Base-by-base conservation (phyloP, 2,113 vertebrate species). In the Hippocampus mohnikei region DNA sequence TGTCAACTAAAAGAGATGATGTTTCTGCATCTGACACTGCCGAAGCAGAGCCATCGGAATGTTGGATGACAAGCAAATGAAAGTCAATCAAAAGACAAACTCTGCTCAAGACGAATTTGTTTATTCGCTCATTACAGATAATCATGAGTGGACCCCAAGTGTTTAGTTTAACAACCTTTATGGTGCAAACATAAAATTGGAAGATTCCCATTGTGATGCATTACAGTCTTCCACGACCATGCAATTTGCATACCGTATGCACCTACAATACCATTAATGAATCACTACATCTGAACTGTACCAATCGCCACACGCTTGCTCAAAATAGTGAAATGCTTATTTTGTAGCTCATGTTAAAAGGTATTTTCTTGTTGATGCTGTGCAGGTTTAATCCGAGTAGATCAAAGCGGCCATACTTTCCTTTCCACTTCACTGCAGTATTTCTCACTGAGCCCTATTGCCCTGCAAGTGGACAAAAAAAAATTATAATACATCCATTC, bases 371-470 rank as follows among this genome's bases (percentile, higher is more conserved):
- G 58, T 62, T 37, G 60, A 33, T 37, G 25, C 18, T 60, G 58
- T 29, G 27, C 16, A 18, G 15, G 16, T 11, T 23, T 25, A 58
- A 25, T 20, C 25, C 8, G 50, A 21, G 27, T 8, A 29, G 60
- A 75, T 85, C 15, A 91, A 25, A 8, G 71, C 8, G 66, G 21
- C 11, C 71, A 67, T 0, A 82, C 85, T 74, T 93, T 94, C 70
- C 88, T 85, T 74, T 94, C 93, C 44, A 94, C 93, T 59, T 93
- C 86, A 0, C 69, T 80, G 71, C 93, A 95, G 80, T 96, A 96
- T 64, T 94, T 96, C 58, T 96, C 94, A 0, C 94, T 89, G 46
- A 97, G 90, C 3, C 95, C 95, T 0, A 91, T 90, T 2, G 88
- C 92, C 85, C 94, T 95, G 86, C 1, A 62, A 15, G 67, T 20